Evolutionary conservation across 2,888 invertebrate species (phyloP).

Genomic region (Hedya salicella): DNA sequence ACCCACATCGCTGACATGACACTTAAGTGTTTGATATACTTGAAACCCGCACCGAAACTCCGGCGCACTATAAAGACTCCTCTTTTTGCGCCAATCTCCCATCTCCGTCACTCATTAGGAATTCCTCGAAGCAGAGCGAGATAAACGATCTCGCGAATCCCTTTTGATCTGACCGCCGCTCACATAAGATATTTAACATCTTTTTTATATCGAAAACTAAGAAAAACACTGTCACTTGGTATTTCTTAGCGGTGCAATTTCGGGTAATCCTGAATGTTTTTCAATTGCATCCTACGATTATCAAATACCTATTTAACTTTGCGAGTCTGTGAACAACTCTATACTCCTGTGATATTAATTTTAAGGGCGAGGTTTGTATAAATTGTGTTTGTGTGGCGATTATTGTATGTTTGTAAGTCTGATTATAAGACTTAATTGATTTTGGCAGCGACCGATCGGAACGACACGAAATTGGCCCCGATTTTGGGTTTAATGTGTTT

Average conservation of each 20-base stretch:
- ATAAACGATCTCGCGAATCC: conserved; percentile 64
- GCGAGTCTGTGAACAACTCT: not conserved
- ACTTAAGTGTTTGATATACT: conserved; percentile 43
- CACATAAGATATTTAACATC: conserved; percentile 68
- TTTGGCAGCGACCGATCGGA: conserved; percentile 74
- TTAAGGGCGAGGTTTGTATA: conserved; percentile 47
- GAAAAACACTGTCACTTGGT: conserved; percentile 65
- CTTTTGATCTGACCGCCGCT: conserved; percentile 78
- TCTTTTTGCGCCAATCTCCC: conserved; percentile 29
- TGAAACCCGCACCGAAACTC: conserved; percentile 50
- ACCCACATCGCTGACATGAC: conserved; percentile 31
- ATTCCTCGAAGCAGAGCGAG: conserved; percentile 52
- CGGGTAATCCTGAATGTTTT: conserved; percentile 69
- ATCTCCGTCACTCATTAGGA: conserved; percentile 22
- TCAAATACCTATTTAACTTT: conserved; percentile 49
- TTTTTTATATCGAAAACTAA: conserved; percentile 78
- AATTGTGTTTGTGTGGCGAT: not conserved
- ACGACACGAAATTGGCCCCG: conserved; percentile 64
- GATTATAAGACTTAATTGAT: conserved; percentile 78
- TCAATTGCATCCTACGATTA: conserved; percentile 71
- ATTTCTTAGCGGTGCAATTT: conserved; percentile 75
- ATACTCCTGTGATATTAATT: conserved; percentile 17
- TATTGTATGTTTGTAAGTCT: conserved; percentile 49
- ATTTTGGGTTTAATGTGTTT: conserved; percentile 58
- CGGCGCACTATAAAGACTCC: conserved; percentile 47